Conservation (phyloP, 2,888 invertebrate species). For the Cenopis cana region DNA sequence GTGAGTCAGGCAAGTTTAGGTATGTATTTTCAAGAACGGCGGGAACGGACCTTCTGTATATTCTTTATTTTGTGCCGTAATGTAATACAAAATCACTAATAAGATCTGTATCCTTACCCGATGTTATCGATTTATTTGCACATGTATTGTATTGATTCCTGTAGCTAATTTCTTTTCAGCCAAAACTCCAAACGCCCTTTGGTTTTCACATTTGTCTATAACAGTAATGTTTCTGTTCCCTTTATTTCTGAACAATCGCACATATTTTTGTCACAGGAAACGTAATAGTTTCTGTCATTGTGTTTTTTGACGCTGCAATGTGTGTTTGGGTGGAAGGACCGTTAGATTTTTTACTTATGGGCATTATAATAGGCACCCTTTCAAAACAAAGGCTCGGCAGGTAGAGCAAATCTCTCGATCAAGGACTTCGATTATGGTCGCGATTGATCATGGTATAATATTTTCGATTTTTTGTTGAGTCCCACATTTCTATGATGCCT, state of each 20-base stretch:
- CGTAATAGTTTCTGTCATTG: conserved; percentile 78
- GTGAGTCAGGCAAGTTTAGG: no score
- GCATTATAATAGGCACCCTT: conserved; percentile 79
- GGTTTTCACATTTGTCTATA: conserved; percentile 25
- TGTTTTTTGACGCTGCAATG: conserved; percentile 76
- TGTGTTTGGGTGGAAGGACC: conserved; percentile 77
- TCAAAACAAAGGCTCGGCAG: conserved; percentile 77
- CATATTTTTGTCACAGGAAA: conserved; percentile 73
- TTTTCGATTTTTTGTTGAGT: conserved; percentile 62
- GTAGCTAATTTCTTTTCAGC: not conserved
- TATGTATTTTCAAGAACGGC: no score
- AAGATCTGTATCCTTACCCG: not conserved
- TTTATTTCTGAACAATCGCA: conserved; percentile 56
- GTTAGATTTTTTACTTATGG: conserved; percentile 74
- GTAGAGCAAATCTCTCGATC: conserved; percentile 79
- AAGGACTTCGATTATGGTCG: conserved; percentile 69
- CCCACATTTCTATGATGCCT: conserved; percentile 62
- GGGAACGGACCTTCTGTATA: no score
- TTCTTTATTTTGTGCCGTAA: no score
- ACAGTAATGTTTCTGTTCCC: conserved; percentile 38
- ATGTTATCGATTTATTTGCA: not conserved
- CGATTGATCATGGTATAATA: conserved; percentile 68
- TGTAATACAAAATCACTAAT: not conserved
- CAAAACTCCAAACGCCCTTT: conserved; percentile 7
- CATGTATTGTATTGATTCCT: not conserved